Base-by-base conservation (phyloP, 2,113 vertebrate genomes). In the Pelobates fuscus region DNA sequence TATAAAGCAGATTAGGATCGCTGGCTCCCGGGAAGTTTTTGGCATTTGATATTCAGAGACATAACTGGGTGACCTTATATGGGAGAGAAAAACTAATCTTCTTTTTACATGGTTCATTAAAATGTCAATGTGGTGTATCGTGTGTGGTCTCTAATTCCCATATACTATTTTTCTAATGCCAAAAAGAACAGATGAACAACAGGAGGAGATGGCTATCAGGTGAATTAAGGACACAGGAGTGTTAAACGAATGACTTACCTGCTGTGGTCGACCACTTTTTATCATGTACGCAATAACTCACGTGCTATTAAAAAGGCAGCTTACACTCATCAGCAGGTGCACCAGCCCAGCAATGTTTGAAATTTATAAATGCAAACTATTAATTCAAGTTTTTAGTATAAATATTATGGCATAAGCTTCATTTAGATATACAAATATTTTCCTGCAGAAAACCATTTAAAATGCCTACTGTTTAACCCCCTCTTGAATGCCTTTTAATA, bases 91-190 rank as follows among this genome's bases (percentile, higher is more conserved):
- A 68, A 21, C 49, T 80, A 27, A 41, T 12, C 78, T 71, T 66
- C 75, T 55, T 83, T 83, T 84, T 67, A 70, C 44, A 70, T 29
- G 71, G 17, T 79, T 78, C 17, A 77, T 81, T 81, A 70, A 62
- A 80, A 80, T 81, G 66, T 49, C 81, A 79, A 0, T 68, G 55
- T 55, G 20, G 14, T 77, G 37, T 70, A 23, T 44, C 20, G 59
- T 15, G 1, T 29, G 23, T 18, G 69, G 64, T 71, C 2, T 77
- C 68, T 27, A 27, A 78, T 18, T 59, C 68, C 46, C 20, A 25
- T 24, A 14, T 43, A 11, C 15, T 76, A 78, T 67, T 5, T 65
- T 8, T 17, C 24, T 80, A 21, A 55, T 77, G 70, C 25, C 44
- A 68, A 43, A 78, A 43, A 14, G 21, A 70, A 29, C 10, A 79